Evolutionary conservation across 2,113 vertebrate species (phyloP).

Genomic region (Setophaga coronata): DNA sequence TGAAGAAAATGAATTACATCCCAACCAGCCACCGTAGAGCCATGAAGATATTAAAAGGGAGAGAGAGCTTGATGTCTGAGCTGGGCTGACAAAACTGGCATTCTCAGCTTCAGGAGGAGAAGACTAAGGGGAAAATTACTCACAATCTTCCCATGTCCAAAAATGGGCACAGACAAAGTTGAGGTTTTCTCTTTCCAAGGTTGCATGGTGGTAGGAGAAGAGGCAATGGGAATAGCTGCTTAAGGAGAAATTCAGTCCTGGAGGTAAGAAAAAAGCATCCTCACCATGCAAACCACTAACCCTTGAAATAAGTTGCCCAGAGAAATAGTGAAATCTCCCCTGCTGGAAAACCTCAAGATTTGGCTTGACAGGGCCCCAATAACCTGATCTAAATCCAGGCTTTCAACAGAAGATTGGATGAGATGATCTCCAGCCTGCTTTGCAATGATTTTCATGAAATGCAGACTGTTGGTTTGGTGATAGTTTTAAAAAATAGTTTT

Average conservation of each 20-base stretch:
- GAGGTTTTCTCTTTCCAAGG: neutral
- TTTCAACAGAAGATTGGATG: neutral
- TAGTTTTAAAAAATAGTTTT: neutral
- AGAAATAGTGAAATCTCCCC: neutral
- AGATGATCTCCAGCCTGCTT: neutral
- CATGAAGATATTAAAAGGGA: neutral
- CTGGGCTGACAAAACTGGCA: neutral
- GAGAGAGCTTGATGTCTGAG: neutral
- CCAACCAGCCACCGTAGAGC: neutral
- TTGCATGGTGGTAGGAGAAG: neutral
- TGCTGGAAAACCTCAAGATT: neutral
- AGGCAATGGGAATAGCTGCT: neutral
- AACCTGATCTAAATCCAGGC: neutral
- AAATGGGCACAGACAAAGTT: neutral
- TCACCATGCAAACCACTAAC: neutral
- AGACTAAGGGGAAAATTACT: neutral
- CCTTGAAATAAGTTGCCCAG: neutral
- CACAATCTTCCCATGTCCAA: neutral
- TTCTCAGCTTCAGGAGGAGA: neutral
- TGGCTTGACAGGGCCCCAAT: neutral
- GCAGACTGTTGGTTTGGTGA: neutral
- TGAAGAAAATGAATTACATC: neutral
- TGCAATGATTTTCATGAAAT: neutral
- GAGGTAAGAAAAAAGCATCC: neutral
- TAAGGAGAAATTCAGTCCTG: neutral